Percentiles rank a stretch among this genome's conserved stretches.
phyloP scores from a whole-genome alignment of 2,888 invertebrate species.

The Metellina segmentata region DNA sequence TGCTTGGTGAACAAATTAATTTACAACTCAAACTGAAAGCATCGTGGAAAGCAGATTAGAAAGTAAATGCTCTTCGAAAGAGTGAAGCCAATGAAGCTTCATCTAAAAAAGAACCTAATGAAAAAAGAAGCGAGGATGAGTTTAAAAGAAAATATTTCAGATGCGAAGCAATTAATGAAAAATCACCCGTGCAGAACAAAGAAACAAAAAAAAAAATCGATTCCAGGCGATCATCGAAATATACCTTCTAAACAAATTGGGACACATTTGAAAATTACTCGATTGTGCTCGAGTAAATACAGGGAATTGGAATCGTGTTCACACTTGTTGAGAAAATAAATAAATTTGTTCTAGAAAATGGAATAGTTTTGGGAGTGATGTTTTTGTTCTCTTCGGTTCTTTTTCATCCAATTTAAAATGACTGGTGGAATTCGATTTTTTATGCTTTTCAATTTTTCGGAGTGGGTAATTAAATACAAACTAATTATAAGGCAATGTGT shows the following conservation, averaged over 20 bases:
- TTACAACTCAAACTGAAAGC: no score
- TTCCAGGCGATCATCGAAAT: neutral
- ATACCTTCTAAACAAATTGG: conserved; percentile 4
- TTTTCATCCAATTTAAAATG: conserved; percentile 1
- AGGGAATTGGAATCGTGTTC: conserved; percentile 13
- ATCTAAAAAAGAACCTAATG: neutral
- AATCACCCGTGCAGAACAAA: conserved; percentile 17
- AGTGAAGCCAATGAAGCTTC: no score
- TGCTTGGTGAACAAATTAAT: no score
- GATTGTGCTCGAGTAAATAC: conserved; percentile 17
- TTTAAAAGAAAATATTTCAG: conserved; percentile 13
- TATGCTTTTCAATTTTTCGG: neutral
- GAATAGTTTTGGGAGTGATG: neutral
- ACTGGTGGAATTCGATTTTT: neutral
- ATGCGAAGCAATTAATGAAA: conserved; percentile 44
- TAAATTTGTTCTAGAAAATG: neutral
- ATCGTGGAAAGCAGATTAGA: no score
- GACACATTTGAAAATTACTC: neutral
- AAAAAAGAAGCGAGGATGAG: neutral
- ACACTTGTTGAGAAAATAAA: conserved; percentile 17
- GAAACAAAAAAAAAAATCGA: conserved; percentile 1
- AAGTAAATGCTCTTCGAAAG: no score
- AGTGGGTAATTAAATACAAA: conserved; percentile 31
- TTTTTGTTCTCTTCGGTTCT: neutral
- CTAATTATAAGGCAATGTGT: conserved; percentile 7